These are phyloP conservation scores for Neoscelio sp. DNA, from an alignment of 2,888 invertebrate genomes.

Conservation along the genomic window DNA sequence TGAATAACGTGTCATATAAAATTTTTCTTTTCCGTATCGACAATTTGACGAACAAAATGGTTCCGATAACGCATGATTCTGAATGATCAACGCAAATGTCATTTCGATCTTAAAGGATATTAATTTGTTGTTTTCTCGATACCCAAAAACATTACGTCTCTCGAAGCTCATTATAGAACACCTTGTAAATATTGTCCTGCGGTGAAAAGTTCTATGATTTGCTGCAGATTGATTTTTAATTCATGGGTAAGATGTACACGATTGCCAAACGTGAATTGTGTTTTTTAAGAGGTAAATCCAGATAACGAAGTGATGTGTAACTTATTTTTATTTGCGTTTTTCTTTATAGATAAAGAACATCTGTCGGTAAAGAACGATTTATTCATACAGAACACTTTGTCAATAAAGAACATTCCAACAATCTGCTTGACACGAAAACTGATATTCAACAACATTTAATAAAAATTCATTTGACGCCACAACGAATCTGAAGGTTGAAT, in stretches of 20 bases:
- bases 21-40: background rate
- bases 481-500: background rate
- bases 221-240: conserved; percentile 53
- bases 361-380: background rate
- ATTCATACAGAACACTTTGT: background rate
- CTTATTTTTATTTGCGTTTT: background rate
- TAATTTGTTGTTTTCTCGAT: conserved; percentile 14
- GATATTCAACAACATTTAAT: conserved; percentile 11
- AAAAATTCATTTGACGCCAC: background rate
- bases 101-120: conserved; percentile 27
- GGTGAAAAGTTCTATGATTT: conserved; percentile 54
- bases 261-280: conserved; percentile 14
- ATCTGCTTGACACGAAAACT: background rate
- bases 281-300: conserved; percentile 29
- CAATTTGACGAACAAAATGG: background rate
- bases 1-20: background rate
- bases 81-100: conserved; percentile 4
- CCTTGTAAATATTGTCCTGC: conserved; percentile 67
- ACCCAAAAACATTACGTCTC: conserved; percentile 37
- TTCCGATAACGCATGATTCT: background rate
- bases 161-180: conserved; percentile 65
- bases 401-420: conserved; percentile 26
- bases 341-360: conserved; percentile 13
- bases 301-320: conserved; percentile 53
- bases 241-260: conserved; percentile 42